phyloP scores from a whole-genome alignment of 2,113 vertebrate genomes.

The Tragelaphus strepsiceros region DNA sequence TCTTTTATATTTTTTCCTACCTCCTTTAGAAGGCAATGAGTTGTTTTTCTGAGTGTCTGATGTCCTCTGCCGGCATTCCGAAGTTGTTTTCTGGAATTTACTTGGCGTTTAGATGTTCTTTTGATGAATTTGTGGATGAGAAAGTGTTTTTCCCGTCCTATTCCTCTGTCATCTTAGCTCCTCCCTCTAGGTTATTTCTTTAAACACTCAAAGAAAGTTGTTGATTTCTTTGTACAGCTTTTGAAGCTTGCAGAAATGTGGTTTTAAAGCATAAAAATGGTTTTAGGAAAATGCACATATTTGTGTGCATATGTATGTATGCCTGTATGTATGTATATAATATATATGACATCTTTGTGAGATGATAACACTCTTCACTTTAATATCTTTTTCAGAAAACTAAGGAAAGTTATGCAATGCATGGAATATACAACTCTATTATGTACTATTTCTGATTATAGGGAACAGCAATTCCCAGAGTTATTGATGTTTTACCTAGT shows the following conservation, averaged over 20 bases:
- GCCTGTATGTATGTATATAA: neutral
- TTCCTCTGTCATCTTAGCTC: too few relatives aligned
- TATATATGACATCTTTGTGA: neutral
- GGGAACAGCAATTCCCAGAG: neutral
- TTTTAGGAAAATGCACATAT: neutral
- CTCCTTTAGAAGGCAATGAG: too few relatives aligned
- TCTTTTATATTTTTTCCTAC: too few relatives aligned
- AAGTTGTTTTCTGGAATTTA: too few relatives aligned
- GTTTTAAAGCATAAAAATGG: neutral
- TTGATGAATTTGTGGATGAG: too few relatives aligned
- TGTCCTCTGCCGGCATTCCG: too few relatives aligned
- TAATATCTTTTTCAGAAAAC: neutral
- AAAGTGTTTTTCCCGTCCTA: too few relatives aligned
- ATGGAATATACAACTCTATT: neutral
- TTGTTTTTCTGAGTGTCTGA: too few relatives aligned
- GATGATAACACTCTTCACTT: neutral
- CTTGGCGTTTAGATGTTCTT: too few relatives aligned
- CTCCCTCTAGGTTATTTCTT: neutral
- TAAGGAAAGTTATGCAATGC: neutral
- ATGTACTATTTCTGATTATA: neutral
- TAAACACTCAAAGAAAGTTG: neutral
- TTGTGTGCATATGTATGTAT: neutral
- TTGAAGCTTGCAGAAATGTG: neutral
- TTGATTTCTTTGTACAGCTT: neutral
- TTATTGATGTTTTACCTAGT: slow-evolving; percentile 34